These are phyloP conservation scores for Acropora tenuis DNA, from an alignment of 64 coral and sea anemone genomes.

Conservation along the genomic window DNA sequence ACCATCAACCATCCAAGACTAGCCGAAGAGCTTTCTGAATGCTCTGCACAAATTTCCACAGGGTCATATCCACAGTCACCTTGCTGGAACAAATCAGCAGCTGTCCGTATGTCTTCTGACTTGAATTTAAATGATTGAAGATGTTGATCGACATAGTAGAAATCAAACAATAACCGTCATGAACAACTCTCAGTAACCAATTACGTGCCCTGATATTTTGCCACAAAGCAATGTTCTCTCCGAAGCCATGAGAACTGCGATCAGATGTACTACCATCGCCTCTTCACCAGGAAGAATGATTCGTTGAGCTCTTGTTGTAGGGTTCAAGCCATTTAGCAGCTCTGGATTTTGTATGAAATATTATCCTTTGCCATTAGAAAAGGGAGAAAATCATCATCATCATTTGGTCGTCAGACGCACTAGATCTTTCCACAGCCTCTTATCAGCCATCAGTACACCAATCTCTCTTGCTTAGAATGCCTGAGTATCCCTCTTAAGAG, in stretches of 20 bases:
- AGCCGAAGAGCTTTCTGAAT: slow-evolving; percentile 33
- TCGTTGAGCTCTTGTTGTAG: background rate
- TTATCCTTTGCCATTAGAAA: slow-evolving; percentile 9
- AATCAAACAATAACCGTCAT: background rate
- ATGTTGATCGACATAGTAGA: slow-evolving; percentile 35
- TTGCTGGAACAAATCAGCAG: slow-evolving; percentile 46
- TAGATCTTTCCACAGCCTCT: too few species aligned
- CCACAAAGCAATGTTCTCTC: background rate
- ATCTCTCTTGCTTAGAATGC: too few species aligned
- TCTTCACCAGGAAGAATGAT: background rate
- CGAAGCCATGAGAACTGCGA: background rate
- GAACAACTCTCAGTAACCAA: background rate
- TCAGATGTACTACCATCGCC: background rate
- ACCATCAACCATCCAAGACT: slow-evolving; percentile 21
- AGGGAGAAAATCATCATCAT: background rate
- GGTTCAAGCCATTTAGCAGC: background rate
- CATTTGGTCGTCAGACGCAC: too few species aligned
- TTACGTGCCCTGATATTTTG: background rate
- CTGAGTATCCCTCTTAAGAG: too few species aligned
- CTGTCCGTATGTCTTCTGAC: slow-evolving; percentile 65
- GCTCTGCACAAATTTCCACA: slow-evolving; percentile 43
- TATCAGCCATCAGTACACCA: too few species aligned
- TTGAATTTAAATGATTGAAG: slow-evolving; percentile 34
- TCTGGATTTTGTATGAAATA: background rate
- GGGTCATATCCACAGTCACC: slow-evolving; percentile 62